Base-by-base conservation (phyloP, 2,797 vertebrate species). In the Aulostomus chinensis region DNA sequence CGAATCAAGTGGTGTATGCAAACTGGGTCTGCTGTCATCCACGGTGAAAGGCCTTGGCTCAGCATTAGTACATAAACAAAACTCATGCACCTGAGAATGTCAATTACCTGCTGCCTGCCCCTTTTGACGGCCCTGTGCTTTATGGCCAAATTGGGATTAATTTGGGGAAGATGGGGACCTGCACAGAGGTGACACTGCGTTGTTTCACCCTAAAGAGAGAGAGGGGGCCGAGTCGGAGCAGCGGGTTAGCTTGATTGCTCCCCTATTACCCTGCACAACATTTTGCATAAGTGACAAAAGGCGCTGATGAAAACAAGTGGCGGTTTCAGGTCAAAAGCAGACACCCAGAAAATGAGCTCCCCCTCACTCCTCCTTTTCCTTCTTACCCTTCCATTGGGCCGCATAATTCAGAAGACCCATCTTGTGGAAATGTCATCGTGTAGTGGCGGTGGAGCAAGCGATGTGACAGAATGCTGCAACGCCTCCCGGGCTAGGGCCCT, bases 101-200 rank as follows among this genome's bases (percentile, higher is more conserved):
- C 85, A 87, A 87, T 87, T 84, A 88, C 68, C 51, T 71, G 55
- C 65, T 36, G 60, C 66, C 48, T 63, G 64, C 78, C 73, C 80
- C 76, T 60, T 69, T 40, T 36, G 79, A 75, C 24, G 50, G 78
- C 74, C 58, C 16, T 8, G 50, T 32, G 60, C 78, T 75, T 70
- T 78, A 85, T 83, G 76, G 77, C 76, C 86, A 90, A 86, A 86
- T 85, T 86, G 86, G 83, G 85, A 85, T 87, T 91, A 77, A 90
- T 89, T 85, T 80, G 48, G 18, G 69, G 65, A 76, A 64, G 84
- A 76, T 68, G 81, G 73, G 58, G 75, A 68, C 57, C 68, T 35
- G 65, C 39, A 72, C 80, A 68, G 83, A 88, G 85, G 86, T 86
- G 83, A 89, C 75, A 71, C 68, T 15, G 49, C 63, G 77, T 76